These are phyloP conservation scores for Balanococcus diminutus DNA, from an alignment of 2,888 invertebrate genomes.

Conservation along the genomic window DNA sequence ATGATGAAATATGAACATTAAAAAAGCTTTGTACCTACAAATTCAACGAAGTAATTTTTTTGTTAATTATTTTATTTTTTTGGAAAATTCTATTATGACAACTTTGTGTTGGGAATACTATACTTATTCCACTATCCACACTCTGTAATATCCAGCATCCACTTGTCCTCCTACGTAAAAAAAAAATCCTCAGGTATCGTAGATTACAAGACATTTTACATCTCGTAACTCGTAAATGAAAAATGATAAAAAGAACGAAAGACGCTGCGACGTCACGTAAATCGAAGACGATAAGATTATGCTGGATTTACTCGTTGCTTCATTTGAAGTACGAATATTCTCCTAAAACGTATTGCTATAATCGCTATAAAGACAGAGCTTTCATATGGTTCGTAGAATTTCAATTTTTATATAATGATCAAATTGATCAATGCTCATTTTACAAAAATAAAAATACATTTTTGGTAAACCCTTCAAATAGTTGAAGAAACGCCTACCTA, in stretches of 20 bases:
- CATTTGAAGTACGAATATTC: neutral
- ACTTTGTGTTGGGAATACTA: too few relatives aligned
- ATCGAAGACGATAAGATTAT: neutral
- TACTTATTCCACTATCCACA: too few relatives aligned
- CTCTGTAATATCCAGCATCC: too few relatives aligned
- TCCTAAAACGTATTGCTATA: neutral
- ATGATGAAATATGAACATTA: too few relatives aligned
- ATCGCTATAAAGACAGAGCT: neutral
- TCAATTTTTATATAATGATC: neutral
- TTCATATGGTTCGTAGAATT: neutral
- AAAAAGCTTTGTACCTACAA: too few relatives aligned
- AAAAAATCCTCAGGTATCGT: neutral
- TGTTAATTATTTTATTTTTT: too few relatives aligned
- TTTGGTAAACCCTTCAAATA: neutral
- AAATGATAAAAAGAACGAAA: neutral
- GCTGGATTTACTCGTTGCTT: neutral
- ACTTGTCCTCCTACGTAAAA: too few relatives aligned
- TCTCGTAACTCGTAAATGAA: neutral
- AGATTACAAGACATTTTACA: neutral
- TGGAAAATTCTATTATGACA: too few relatives aligned
- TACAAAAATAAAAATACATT: neutral
- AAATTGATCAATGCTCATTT: too few relatives aligned
- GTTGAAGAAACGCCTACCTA: neutral
- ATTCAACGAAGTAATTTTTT: too few relatives aligned
- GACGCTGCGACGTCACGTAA: neutral